These are phyloP conservation scores for Oxyruncus cristatus DNA, from an alignment of 2,113 vertebrate species.

Conservation along the genomic window DNA sequence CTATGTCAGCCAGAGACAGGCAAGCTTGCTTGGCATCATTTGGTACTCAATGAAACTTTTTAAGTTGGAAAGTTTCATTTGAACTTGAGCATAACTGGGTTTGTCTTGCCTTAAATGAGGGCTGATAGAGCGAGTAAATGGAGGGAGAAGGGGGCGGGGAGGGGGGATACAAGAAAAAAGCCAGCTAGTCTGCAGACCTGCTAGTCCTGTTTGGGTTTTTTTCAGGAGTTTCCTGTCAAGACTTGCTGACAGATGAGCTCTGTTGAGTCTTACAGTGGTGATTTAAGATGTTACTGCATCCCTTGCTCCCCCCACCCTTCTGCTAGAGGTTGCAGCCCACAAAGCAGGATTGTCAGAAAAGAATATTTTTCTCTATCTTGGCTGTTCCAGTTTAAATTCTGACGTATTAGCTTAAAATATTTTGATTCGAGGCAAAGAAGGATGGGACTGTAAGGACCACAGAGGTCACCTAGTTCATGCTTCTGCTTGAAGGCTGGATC, in stretches of 20 bases:
- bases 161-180: not conserved
- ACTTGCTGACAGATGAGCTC: conserved; percentile 8
- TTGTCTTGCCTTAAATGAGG: conserved; percentile 33
- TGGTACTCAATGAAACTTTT: conserved; percentile 51
- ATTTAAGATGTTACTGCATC: conserved; percentile 1
- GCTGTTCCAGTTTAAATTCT: not conserved
- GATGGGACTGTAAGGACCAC: not conserved
- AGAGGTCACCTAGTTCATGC: not conserved
- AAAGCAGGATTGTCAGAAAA: not conserved
- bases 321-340: not conserved
- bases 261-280: not conserved
- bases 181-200: not conserved
- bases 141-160: not conserved
- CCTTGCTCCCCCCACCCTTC: not conserved
- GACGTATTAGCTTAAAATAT: not conserved
- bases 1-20: not conserved
- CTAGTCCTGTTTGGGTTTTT: not conserved
- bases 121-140: not conserved
- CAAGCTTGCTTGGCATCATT: conserved; percentile 38
- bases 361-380: not conserved
- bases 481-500: not conserved
- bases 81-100: conserved; percentile 5
- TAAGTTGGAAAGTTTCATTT: conserved; percentile 40
- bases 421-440: not conserved
- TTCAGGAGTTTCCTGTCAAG: conserved; percentile 1